Evolutionary conservation across 1,140 invertebrate species (phyloP).

Genomic region (Littorina saxatilis): DNA sequence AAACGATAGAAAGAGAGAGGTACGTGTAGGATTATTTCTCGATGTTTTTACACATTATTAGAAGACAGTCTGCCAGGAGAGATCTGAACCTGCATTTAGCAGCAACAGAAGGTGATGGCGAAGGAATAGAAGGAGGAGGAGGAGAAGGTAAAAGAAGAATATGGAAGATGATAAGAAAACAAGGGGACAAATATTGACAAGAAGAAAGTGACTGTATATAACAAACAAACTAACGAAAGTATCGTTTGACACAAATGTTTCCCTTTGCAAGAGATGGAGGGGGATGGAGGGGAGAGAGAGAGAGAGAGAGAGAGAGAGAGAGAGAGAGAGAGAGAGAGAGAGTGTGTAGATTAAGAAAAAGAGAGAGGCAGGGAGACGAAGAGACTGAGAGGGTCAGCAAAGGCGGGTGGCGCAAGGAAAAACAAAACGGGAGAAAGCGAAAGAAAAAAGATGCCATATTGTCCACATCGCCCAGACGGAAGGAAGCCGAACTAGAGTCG

Average conservation of each 20-base stretch:
- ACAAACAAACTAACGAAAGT: too few species aligned
- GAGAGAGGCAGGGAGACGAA: not conserved
- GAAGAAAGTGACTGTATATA: too few species aligned
- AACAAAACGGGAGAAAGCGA: not conserved
- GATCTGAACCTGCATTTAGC: too few species aligned
- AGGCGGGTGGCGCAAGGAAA: not conserved
- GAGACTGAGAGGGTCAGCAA: not conserved
- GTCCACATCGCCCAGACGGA: too few species aligned
- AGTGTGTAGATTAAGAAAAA: not conserved
- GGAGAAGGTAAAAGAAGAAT: not conserved
- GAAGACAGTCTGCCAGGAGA: too few species aligned
- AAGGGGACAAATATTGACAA: too few species aligned
- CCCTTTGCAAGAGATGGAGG: not conserved
- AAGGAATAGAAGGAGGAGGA: too few species aligned
- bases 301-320: constrained; percentile 16
- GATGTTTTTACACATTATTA: not conserved
- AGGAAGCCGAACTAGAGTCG: too few species aligned
- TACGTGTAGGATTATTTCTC: not conserved
- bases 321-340: constrained; percentile 23
- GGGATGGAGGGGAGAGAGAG: constrained; percentile 2
- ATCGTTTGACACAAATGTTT: too few species aligned
- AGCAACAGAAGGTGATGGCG: too few species aligned
- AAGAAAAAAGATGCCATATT: not conserved
- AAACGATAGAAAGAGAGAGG: constrained; percentile 30
- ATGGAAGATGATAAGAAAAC: too few species aligned